These are phyloP conservation scores for Dimorphilus gyrociliatus DNA, from an alignment of 2,888 invertebrate genomes.

Conservation along the genomic window DNA sequence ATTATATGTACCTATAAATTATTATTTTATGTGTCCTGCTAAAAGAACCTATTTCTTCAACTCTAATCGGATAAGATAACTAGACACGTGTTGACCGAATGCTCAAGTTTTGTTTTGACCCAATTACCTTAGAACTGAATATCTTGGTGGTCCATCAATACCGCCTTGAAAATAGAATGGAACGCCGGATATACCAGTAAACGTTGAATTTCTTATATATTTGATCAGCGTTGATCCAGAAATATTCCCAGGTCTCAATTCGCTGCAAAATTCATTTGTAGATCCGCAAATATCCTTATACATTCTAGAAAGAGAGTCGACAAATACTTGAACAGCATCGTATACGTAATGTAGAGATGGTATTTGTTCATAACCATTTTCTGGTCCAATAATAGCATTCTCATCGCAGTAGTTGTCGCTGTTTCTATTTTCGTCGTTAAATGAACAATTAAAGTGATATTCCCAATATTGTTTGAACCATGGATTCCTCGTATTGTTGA, in stretches of 20 bases:
- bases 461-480: constrained; percentile 44
- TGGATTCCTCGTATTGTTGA: constrained; percentile 29
- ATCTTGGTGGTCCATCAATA: constrained; percentile 43
- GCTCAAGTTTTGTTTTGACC: too few relatives aligned
- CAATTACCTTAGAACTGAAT: too few relatives aligned
- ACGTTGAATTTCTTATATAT: constrained; percentile 41
- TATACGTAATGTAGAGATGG: constrained; percentile 43
- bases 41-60: too few relatives aligned
- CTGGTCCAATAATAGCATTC: not conserved
- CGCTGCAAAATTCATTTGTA: constrained; percentile 7
- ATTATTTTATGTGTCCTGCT: too few relatives aligned
- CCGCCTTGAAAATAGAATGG: too few relatives aligned
- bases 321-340: constrained; percentile 44
- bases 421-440: constrained; percentile 1
- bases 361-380: too few relatives aligned
- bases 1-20: too few relatives aligned
- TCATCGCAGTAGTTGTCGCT: not conserved
- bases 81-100: too few relatives aligned
- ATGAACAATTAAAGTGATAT: constrained; percentile 35
- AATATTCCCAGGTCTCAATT: constrained; percentile 14
- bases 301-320: constrained; percentile 41
- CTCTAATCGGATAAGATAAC: too few relatives aligned
- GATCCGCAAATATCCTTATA: constrained; percentile 35
- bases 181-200: too few relatives aligned
- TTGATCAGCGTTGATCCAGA: constrained; percentile 36